These are phyloP conservation scores for Amblyjoppa fuscipennis DNA, from an alignment of 2,888 invertebrate species.

Conservation along the genomic window DNA sequence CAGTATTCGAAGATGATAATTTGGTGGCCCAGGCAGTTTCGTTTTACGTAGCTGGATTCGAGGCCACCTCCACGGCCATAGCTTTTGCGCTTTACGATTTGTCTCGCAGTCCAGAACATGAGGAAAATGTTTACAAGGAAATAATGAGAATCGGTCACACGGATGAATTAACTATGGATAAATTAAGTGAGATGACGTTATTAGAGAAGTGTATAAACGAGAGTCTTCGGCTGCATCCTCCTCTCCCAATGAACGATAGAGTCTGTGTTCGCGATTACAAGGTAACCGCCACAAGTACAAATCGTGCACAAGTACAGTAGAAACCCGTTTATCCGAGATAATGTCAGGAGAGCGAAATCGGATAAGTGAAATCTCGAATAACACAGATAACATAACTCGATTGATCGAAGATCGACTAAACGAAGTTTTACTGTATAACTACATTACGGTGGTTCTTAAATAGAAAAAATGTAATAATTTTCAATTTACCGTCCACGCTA, in stretches of 20 bases:
- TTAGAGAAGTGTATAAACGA: slow-evolving; percentile 77
- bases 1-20: slow-evolving; percentile 78
- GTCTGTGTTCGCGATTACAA: slow-evolving; percentile 73
- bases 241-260: slow-evolving; percentile 77
- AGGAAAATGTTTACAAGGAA: slow-evolving; percentile 71
- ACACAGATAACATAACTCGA: too few relatives aligned
- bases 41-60: slow-evolving; percentile 78
- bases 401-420: too few relatives aligned
- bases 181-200: slow-evolving; percentile 74
- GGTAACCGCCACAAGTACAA: slow-evolving; percentile 54
- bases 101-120: slow-evolving; percentile 72
- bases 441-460: too few relatives aligned
- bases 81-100: slow-evolving; percentile 76
- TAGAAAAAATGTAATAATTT: too few relatives aligned
- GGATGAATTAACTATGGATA: slow-evolving; percentile 71
- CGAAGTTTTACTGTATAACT: too few relatives aligned
- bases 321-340: too few relatives aligned
- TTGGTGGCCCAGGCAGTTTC: slow-evolving; percentile 76
- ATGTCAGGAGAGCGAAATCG: too few relatives aligned
- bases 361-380: too few relatives aligned
- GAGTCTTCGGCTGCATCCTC: slow-evolving; percentile 77
- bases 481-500: too few relatives aligned
- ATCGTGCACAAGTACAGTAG: too few relatives aligned
- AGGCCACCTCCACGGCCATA: slow-evolving; percentile 75
- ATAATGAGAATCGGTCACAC: slow-evolving; percentile 58